phyloP scores from a whole-genome alignment of 2,113 vertebrate genomes.

The Choloepus hoffmanni region DNA sequence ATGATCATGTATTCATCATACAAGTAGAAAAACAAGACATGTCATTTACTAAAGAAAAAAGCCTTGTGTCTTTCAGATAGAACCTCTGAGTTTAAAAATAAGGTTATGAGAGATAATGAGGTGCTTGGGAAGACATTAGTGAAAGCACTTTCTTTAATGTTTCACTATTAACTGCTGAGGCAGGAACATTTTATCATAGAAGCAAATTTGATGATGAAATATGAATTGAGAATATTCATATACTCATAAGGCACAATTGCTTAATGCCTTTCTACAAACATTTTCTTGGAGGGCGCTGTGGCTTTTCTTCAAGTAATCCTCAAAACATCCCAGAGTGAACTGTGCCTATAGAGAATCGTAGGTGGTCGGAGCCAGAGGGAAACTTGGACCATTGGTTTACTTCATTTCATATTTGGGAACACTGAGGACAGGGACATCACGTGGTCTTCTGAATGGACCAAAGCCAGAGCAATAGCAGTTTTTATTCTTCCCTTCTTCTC shows the following conservation, averaged over 20 bases:
- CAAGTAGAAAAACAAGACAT: neutral
- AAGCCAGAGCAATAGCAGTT: neutral
- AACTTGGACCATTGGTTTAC: neutral
- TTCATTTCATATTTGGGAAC: constrained; percentile 28
- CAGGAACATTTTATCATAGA: neutral
- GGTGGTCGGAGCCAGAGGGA: neutral
- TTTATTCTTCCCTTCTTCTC: neutral
- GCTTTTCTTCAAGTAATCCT: constrained; percentile 1
- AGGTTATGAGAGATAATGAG: neutral
- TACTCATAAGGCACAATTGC: neutral
- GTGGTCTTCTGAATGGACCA: neutral
- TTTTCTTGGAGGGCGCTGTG: neutral
- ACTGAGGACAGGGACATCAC: neutral
- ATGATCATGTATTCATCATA: neutral
- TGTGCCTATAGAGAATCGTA: neutral
- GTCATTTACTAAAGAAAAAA: neutral
- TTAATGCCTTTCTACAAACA: neutral
- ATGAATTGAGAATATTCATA: constrained; percentile 11
- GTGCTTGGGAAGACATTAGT: neutral
- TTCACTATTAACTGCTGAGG: neutral
- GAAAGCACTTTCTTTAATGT: neutral
- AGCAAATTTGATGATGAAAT: neutral
- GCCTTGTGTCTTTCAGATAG: neutral
- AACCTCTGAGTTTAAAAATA: constrained; percentile 31
- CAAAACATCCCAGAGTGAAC: neutral